These are phyloP conservation scores for Platycnemis pennipes DNA, from an alignment of 2,888 invertebrate species.

Conservation along the genomic window DNA sequence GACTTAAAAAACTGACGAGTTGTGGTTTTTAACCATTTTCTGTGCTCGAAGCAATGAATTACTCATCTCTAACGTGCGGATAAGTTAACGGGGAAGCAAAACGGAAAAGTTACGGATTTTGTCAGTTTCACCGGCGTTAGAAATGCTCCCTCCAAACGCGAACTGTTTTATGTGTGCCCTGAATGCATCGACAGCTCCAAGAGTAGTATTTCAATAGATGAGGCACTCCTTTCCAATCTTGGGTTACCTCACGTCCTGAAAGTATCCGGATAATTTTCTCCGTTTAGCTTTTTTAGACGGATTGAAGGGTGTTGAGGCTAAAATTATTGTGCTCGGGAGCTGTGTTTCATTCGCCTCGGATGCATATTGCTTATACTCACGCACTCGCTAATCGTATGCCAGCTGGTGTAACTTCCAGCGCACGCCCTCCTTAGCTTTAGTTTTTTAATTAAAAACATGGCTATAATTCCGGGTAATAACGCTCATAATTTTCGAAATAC, in stretches of 20 bases:
- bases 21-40: not conserved
- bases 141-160: not conserved
- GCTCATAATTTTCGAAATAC: not conserved
- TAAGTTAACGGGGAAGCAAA: too few relatives aligned
- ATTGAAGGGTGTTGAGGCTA: not conserved
- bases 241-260: not conserved
- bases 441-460: not conserved
- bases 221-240: conserved; percentile 2
- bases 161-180: not conserved
- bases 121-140: not conserved
- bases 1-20: not conserved
- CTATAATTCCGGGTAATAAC: not conserved
- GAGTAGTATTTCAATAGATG: not conserved
- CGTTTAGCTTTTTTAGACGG: not conserved
- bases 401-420: not conserved
- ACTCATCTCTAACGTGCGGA: not conserved
- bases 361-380: conserved; percentile 7
- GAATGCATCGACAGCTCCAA: not conserved
- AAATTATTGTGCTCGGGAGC: not conserved
- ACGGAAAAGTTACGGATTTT: not conserved
- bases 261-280: not conserved
- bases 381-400: not conserved
- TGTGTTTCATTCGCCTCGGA: not conserved
- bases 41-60: not conserved
- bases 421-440: not conserved